Percentiles rank a stretch among this genome's conserved stretches.
phyloP scores from a whole-genome alignment of 1,140 invertebrate genomes.

The Macrobrachium rosenbergii region DNA sequence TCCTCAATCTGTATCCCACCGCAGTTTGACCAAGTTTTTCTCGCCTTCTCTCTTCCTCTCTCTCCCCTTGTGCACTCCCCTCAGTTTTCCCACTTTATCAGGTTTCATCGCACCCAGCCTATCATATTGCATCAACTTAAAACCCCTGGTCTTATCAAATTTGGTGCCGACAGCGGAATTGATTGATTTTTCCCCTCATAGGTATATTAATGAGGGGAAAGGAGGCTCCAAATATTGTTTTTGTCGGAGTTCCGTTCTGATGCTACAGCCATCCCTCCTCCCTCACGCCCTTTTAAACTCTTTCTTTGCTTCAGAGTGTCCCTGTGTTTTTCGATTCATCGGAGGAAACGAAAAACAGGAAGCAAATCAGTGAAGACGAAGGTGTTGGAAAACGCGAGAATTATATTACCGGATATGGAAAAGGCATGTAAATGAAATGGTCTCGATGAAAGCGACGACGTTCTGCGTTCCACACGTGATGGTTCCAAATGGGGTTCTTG shows the following conservation, averaged over 20 bases:
- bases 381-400: too few relatives aligned
- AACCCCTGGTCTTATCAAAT: constrained; percentile 46
- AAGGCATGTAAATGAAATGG: too few relatives aligned
- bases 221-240: neutral
- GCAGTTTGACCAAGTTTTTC: neutral
- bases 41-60: neutral
- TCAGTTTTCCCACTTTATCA: constrained; percentile 53
- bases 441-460: too few relatives aligned
- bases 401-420: neutral
- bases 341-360: neutral
- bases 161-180: constrained; percentile 44
- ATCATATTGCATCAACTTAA: constrained; percentile 50
- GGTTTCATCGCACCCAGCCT: constrained; percentile 42
- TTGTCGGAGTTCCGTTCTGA: neutral
- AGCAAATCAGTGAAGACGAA: too few relatives aligned
- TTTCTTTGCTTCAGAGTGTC: neutral
- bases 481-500: too few relatives aligned
- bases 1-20: neutral
- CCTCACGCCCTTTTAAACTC: neutral
- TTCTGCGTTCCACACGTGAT: too few relatives aligned
- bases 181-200: constrained; percentile 36
- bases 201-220: neutral
- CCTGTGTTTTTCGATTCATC: neutral
- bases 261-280: neutral
- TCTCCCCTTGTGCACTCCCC: neutral